Evolutionary conservation across 2,888 invertebrate species (phyloP).

Genomic region (Geophilus truncorum): DNA sequence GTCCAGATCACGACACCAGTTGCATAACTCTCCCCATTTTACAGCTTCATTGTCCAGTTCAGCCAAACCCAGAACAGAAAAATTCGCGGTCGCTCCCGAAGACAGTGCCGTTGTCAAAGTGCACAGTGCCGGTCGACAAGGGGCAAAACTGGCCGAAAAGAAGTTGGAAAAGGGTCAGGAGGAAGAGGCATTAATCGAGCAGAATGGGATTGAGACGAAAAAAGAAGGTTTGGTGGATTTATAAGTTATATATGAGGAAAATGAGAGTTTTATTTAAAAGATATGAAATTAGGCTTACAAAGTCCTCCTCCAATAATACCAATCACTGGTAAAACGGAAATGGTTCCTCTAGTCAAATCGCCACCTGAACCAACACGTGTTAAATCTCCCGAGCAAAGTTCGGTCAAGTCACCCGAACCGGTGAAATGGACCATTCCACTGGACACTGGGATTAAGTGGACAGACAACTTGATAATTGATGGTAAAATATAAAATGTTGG

Average conservation of each 20-base stretch:
- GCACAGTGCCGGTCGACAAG: not conserved
- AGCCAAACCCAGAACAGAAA: not conserved
- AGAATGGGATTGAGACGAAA: not conserved
- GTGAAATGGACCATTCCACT: constrained; percentile 93
- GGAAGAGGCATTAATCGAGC: not conserved
- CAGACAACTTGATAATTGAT: constrained; percentile 38
- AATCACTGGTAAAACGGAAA: not conserved
- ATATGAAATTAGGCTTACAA: not conserved
- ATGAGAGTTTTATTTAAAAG: not conserved
- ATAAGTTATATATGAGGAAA: no score
- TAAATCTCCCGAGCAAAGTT: constrained; percentile 79
- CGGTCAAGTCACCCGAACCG: constrained; percentile 87
- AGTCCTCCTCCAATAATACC: not conserved
- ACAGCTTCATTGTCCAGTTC: not conserved
- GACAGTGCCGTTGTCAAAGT: not conserved
- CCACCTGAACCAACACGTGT: constrained; percentile 89
- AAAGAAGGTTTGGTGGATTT: not conserved
- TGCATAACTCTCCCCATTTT: no score
- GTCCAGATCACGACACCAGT: no score
- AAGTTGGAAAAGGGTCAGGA: not conserved
- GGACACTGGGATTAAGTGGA: constrained; percentile 67
- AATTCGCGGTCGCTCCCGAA: no score
- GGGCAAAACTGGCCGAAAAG: not conserved
- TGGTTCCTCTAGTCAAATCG: constrained; percentile 59
- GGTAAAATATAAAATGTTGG: constrained; percentile 17